Evolutionary conservation across 2,888 invertebrate species (phyloP), one percentile per base, ranked within the genome.

Genomic region (Brachyopa scutellaris): DNA sequence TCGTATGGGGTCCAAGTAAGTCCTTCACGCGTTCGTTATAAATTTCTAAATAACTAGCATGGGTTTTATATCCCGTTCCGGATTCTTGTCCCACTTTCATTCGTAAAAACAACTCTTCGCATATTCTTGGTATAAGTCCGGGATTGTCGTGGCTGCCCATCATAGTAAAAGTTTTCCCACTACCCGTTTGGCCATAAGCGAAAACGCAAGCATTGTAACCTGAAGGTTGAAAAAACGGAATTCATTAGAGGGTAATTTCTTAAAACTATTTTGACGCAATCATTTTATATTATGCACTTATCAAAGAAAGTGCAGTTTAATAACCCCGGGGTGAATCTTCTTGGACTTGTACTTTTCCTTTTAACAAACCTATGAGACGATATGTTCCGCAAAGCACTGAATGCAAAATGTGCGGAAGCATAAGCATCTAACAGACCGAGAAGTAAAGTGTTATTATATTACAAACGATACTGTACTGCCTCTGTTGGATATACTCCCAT

Each of bases 121-220:
- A 97, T 86, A 97, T 97, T 74, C 96, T 92, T 0, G 97, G 97
- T 88, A 97, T 97, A 33, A 97, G 91, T 1, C 97, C 97, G 87
- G 95, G 95, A 90, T 93, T 93, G 85, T 95, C 95, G 93, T 95
- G 90, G 2, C 88, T 88, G 2, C 97, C 97, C 96, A 97, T 97
- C 97, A 97, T 97, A 31, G 97, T 97, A 89, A 95, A 96, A 0
- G 97, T 97, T 91, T 97, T 97, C 64, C 97, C 97, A 89, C 96
- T 96, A 84, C 97, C 97, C 2, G 97, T 97, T 92, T 97, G 97
- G 15, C 97, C 97, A 89, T 97, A 97, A 42, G 97, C 97, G 91
- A 97, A 97, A 69, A 97, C 96, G 88, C 97, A 97, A 73, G 96
- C 96, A 91, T 97, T 97, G 92, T 97, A 97, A 31, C 91, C 90